Percentiles rank a stretch among this genome's conserved stretches.
Evolutionary conservation across 1,140 invertebrate species (phyloP).

Genomic region (Drosophila ironensis): DNA sequence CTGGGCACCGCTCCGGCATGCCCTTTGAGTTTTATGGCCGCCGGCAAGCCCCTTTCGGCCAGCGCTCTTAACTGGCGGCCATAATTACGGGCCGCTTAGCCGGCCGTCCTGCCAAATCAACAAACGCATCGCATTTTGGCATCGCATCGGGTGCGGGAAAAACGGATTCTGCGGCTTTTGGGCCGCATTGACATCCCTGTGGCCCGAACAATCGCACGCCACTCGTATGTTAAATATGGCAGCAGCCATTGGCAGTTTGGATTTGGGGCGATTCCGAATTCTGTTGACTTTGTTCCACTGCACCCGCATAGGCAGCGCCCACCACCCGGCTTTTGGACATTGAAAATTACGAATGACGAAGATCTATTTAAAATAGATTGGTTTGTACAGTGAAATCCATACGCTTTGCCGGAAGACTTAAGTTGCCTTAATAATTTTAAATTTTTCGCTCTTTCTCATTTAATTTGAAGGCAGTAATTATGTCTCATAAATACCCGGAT

Average conservation of each 20-base stretch:
- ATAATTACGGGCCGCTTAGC: slow-evolving; percentile 51
- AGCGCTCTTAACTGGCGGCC: slow-evolving; percentile 35
- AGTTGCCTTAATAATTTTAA: not conserved
- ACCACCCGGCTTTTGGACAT: slow-evolving; percentile 12
- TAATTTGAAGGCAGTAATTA: no score
- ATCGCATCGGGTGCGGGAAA: not conserved
- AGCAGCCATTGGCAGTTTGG: slow-evolving; percentile 21
- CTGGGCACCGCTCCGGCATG: slow-evolving; percentile 14
- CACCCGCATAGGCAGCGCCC: not conserved
- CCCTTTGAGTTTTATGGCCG: slow-evolving; percentile 32
- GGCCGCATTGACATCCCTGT: slow-evolving; percentile 34
- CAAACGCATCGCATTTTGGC: slow-evolving; percentile 31
- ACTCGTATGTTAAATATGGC: not conserved
- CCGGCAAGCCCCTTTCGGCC: not conserved
- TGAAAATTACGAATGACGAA: slow-evolving; percentile 44
- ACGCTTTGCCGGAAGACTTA: not conserved
- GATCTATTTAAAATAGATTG: no score
- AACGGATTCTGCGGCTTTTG: slow-evolving; percentile 23
- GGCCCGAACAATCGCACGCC: slow-evolving; percentile 25
- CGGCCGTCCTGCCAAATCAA: slow-evolving; percentile 31
- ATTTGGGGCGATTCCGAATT: not conserved
- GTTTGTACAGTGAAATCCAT: no score
- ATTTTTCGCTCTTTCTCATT: not conserved
- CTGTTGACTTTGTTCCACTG: slow-evolving; percentile 8
- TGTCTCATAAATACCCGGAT: no score